Conservation (phyloP, 2,888 invertebrate species). For the Temnothorax rugatulus region DNA sequence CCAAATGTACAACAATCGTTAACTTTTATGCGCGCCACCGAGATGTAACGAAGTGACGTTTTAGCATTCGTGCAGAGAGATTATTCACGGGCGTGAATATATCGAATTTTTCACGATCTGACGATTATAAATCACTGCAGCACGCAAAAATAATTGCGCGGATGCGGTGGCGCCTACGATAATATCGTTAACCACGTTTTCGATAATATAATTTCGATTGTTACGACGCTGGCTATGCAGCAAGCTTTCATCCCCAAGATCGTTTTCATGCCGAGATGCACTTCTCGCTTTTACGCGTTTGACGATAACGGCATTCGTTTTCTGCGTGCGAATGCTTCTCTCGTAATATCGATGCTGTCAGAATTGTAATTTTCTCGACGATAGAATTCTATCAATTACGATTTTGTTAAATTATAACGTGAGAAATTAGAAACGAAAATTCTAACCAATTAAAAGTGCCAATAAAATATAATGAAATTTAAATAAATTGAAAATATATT, state of each 20-base stretch:
- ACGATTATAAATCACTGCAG: constrained; percentile 24
- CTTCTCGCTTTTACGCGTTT: not conserved
- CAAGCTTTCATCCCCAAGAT: constrained; percentile 1
- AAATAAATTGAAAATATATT: constrained; percentile 4
- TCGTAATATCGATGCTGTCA: no score
- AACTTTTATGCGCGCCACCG: not conserved
- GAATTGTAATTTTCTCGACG: constrained; percentile 4
- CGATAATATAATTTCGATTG: constrained; percentile 29
- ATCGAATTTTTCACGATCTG: constrained; percentile 8
- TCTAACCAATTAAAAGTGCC: constrained; percentile 12
- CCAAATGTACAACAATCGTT: not conserved
- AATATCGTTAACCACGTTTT: constrained; percentile 33
- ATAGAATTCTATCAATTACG: not conserved
- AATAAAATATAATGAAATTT: constrained; percentile 8
- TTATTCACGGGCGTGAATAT: not conserved
- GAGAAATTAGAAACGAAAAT: not conserved
- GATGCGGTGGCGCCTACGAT: not conserved
- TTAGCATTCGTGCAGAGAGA: constrained; percentile 1
- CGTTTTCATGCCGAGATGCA: not conserved
- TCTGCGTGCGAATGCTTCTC: not conserved
- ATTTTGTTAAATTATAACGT: constrained; percentile 7
- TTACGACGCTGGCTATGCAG: not conserved
- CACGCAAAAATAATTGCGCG: constrained; percentile 20
- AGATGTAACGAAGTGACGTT: constrained; percentile 8
- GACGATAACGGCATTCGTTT: not conserved